Conservation (phyloP, 2,888 invertebrate genomes). For the Timema cristinae region DNA sequence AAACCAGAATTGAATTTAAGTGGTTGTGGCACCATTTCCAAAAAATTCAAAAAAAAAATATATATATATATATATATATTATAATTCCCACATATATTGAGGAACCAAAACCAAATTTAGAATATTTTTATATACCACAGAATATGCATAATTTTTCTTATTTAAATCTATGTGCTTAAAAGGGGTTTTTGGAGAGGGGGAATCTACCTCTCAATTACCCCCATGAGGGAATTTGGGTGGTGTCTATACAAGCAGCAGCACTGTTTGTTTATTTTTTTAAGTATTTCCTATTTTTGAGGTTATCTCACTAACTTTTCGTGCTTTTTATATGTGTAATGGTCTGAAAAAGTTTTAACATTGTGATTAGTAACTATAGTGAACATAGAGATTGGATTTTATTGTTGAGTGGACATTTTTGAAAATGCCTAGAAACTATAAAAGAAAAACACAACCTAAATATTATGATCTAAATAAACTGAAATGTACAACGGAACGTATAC, state of each 20-base stretch:
- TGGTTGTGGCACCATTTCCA: too few species aligned
- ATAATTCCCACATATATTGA: too few species aligned
- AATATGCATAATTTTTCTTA: neutral
- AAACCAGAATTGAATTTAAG: too few species aligned
- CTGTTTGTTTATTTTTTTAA: neutral
- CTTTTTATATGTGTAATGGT: conserved; percentile 7
- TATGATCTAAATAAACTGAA: conserved; percentile 14
- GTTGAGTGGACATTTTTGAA: neutral
- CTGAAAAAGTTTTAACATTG: neutral
- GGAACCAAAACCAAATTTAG: too few species aligned
- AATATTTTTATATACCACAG: neutral
- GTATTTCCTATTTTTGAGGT: conserved; percentile 2
- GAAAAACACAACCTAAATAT: conserved; percentile 15
- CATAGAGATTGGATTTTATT: neutral
- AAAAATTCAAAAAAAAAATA: too few species aligned
- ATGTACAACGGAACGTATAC: neutral
- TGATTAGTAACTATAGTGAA: neutral
- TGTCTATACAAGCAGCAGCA: conserved; percentile 1
- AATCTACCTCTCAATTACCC: neutral
- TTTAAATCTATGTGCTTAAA: neutral
- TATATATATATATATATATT: too few species aligned
- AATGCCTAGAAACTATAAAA: conserved; percentile 12
- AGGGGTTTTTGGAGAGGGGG: neutral
- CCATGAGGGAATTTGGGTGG: conserved; percentile 3
- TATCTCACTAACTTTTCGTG: neutral